Base-by-base conservation (phyloP, 2,113 vertebrate genomes). In the Mormoops blainvillei region DNA sequence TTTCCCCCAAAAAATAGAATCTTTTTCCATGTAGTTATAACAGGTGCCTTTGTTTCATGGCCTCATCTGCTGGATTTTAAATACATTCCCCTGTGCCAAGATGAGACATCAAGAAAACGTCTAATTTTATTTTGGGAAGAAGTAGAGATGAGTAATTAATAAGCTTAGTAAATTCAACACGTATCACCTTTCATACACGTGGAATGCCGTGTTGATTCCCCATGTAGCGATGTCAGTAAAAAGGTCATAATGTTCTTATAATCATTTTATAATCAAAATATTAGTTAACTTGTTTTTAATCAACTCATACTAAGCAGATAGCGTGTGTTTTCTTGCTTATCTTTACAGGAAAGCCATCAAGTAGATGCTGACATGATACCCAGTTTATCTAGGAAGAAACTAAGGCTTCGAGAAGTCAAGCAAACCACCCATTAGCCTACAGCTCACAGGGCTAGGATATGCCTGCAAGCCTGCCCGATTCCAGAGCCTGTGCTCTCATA, bases 21-120 rank as follows among this genome's bases (percentile, higher is more conserved):
- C 9, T 15, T 65, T 95, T 73, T 77, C 76, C 33, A 11, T 81
- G 6, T 33, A 41, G 50, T 89, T 76, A 56, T 1, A 71, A 41
- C 67, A 93, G 56, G 20, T 19, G 20, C n/a, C 63, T 96, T 94
- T 94, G 73, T 96, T 93, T 92, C 13, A 1, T 41, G 33, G 22
- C 43, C 54, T 92, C n/a, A 4, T 73, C 71, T 24, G 38, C 50
- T 93, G 0, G 50, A 38, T 91, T 77, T 94, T 89, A 93, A 77
- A 77, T 38, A 58, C 67, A 28, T 38, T 52, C 12, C 67, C 77
- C 52, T 76, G 50, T 26, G 52, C 52, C 61, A n/a, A 91, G 33
- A 61, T 56, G 63, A 94, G 70, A 45, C 13, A 5, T 63, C 26
- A 19, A 82, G n/a, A 70, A 91, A 91, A 56, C 54, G 87, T 18